Base-by-base conservation (phyloP, 2,113 vertebrate genomes). In the Cyrtonyx montezumae region DNA sequence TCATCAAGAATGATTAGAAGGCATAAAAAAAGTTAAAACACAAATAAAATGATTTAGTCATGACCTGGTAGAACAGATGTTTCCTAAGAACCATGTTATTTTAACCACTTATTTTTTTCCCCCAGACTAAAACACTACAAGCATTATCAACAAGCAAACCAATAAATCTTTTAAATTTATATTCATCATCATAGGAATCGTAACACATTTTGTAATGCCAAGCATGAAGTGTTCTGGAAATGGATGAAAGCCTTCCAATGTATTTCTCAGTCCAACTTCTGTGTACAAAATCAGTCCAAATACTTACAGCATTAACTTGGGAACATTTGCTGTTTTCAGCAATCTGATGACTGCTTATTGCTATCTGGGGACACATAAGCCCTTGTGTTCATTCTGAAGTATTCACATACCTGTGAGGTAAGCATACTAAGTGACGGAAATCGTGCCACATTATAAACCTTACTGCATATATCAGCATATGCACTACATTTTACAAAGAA, bases 191-290 rank as follows among this genome's bases (percentile, higher is more conserved):
- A 58, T 20, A 79, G 30, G 45, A 93, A 90, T 69, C 69, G 34
- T 91, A 95, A 95, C 45, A 77, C 1, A 3, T 46, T 92, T 77
- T 66, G 11, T 43, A 87, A 84, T 32, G 22, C 28, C 48, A 86
- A 84, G 22, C 26, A 83, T 55, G n/a, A 96, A 88, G 79, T 79
- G 51, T 75, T 79, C 75, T 73, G 32, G 48, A 82, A 96, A 80
- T 5, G 13, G 15, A 87, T 91, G 12, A 85, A 89, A 95, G 12
- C 3, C 15, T 77, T 76, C 43, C 25, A 79, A 69, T 82, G 7
- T 53, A 74, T 84, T 69, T 71, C 40, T 93, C 74, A 62, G 22
- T 67, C 61, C 36, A 91, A 25, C 6, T 73, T 75, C 71, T 74
- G 53, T 40, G 5, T 55, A 25, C 48, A 88, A 10, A 69, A 80